These are phyloP conservation scores for Elymnias hypermnestra DNA, from an alignment of 1,140 invertebrate genomes.

Conservation along the genomic window DNA sequence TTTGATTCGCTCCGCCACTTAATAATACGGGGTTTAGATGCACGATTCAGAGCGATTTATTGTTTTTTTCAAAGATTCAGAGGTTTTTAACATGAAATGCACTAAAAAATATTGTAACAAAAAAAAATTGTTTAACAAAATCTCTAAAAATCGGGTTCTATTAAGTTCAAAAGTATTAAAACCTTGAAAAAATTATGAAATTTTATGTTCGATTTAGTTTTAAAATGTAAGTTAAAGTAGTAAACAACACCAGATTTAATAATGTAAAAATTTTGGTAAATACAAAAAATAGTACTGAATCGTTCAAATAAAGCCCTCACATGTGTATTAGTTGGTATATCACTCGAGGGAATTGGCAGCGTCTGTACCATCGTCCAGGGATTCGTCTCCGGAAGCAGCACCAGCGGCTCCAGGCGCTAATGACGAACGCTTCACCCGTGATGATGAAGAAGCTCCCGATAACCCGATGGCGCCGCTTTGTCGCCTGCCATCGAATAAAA, in stretches of 20 bases:
- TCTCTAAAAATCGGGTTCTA: too few species aligned
- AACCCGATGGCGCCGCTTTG: constrained; percentile 78
- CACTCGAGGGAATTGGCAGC: constrained; percentile 70
- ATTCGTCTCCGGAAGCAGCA: constrained; percentile 80
- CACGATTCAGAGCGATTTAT: constrained; percentile 1
- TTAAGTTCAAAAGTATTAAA: too few species aligned
- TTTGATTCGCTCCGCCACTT: neutral
- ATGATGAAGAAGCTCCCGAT: constrained; percentile 79
- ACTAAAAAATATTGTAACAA: too few species aligned
- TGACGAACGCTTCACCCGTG: constrained; percentile 81
- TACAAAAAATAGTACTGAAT: too few species aligned
- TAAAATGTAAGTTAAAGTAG: neutral
- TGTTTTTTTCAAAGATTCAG: neutral
- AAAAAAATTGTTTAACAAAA: too few species aligned
- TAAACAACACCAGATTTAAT: neutral
- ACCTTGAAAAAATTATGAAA: too few species aligned
- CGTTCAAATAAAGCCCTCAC: neutral
- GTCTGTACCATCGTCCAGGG: constrained; percentile 75
- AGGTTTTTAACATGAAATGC: neutral
- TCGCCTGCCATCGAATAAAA: constrained; percentile 49
- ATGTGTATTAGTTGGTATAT: constrained; percentile 2
- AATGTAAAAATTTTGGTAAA: too few species aligned
- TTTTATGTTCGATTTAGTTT: too few species aligned
- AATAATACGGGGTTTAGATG: neutral
- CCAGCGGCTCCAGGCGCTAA: constrained; percentile 81